Evolutionary conservation across 2,113 vertebrate genomes (phyloP).

Genomic region (Clarias gariepinus): DNA sequence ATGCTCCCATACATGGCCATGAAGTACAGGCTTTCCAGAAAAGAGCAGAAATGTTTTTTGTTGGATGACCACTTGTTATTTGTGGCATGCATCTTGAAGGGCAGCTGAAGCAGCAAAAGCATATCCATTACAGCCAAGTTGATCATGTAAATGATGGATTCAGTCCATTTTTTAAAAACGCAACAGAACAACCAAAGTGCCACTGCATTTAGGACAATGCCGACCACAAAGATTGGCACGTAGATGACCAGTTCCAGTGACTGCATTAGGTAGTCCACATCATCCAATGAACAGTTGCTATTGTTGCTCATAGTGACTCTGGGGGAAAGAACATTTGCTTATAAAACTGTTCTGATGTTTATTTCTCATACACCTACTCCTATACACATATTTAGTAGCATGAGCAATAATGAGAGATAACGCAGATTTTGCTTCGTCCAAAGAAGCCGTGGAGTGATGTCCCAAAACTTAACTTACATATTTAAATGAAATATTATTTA

Average conservation of each 20-base stretch:
- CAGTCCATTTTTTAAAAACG: constrained; percentile 74
- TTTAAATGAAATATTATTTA: neutral
- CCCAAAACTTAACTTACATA: neutral
- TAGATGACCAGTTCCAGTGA: constrained; percentile 73
- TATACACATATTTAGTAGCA: neutral
- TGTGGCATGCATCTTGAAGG: constrained; percentile 76
- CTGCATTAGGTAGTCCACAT: constrained; percentile 63
- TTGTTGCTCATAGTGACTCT: constrained; percentile 53
- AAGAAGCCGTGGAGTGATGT: neutral
- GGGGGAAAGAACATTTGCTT: neutral
- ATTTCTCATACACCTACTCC: neutral
- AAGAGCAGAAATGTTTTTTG: constrained; percentile 67
- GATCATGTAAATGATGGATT: constrained; percentile 86
- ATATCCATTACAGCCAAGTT: constrained; percentile 82
- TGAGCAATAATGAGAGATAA: neutral
- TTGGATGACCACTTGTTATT: neutral
- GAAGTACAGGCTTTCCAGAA: constrained; percentile 81
- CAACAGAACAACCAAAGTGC: constrained; percentile 77
- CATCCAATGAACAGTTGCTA: constrained; percentile 53
- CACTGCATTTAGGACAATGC: constrained; percentile 74
- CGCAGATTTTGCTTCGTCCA: too few relatives aligned
- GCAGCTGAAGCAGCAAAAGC: constrained; percentile 81
- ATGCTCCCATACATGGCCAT: constrained; percentile 85
- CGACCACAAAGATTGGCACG: constrained; percentile 80
- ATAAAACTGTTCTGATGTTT: neutral